These are phyloP conservation scores for Pteruthius melanotis DNA, from an alignment of 2,113 vertebrate genomes.

Conservation along the genomic window DNA sequence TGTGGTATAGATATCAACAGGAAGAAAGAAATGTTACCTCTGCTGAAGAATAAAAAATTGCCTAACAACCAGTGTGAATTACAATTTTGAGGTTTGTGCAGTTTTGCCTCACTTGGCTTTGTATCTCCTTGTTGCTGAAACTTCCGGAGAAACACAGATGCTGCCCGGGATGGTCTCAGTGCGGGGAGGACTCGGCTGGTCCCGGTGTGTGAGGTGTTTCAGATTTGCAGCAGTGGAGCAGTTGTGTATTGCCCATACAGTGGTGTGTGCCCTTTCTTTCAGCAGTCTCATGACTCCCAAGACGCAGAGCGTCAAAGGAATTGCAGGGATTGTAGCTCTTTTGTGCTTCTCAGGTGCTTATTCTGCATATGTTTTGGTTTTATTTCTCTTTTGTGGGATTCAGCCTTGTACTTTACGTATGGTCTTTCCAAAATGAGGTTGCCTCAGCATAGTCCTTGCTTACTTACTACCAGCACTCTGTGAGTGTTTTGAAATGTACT, in stretches of 20 bases:
- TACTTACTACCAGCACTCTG: background rate
- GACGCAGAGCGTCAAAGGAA: background rate
- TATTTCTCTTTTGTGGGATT: background rate
- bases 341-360: background rate
- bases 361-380: rapidly evolving
- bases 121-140: background rate
- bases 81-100: background rate
- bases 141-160: rapidly evolving
- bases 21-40: background rate
- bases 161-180: rapidly evolving
- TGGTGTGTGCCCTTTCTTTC: background rate
- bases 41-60: background rate
- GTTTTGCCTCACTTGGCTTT: background rate
- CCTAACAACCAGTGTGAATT: background rate
- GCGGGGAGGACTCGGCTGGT: background rate
- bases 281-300: background rate
- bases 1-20: background rate
- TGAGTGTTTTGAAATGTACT: background rate
- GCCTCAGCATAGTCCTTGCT: background rate
- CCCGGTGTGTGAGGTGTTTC: background rate
- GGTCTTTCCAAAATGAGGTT: background rate
- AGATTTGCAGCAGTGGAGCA: background rate
- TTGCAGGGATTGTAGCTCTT: background rate
- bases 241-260: background rate
- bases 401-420: background rate